Conservation (phyloP, 2,888 invertebrate species). For the Elysia crispata region DNA sequence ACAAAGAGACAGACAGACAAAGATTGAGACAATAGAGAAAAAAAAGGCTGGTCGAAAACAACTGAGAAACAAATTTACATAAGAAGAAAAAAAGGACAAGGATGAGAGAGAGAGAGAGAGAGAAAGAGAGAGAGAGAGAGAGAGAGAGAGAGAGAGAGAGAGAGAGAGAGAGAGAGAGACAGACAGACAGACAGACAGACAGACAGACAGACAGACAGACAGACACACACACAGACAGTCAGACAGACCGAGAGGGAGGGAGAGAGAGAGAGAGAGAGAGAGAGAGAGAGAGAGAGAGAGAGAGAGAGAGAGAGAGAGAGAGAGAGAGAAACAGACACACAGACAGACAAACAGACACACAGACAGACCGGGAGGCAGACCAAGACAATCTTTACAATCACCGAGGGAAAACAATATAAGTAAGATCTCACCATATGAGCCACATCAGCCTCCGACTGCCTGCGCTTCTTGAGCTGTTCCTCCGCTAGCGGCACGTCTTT, state of each 20-base stretch:
- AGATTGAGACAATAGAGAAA: too few relatives aligned
- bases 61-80: not conserved
- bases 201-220: not conserved
- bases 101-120: not conserved
- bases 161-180: constrained; percentile 32
- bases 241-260: too few relatives aligned
- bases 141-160: constrained; percentile 30
- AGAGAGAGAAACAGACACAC: not conserved
- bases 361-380: too few relatives aligned
- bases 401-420: not conserved
- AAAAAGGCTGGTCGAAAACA: too few relatives aligned
- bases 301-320: constrained; percentile 13
- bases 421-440: too few relatives aligned
- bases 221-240: too few relatives aligned
- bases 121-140: constrained; percentile 10
- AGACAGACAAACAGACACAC: too few relatives aligned
- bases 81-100: constrained; percentile 10
- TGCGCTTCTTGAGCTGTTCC: too few relatives aligned
- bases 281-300: constrained; percentile 2
- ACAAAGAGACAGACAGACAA: too few relatives aligned
- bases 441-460: too few relatives aligned
- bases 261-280: too few relatives aligned
- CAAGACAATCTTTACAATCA: not conserved
- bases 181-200: constrained; percentile 2
- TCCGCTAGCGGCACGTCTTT: too few relatives aligned